A percentile compares a stretch with the other conserved stretches of the same genome.
Conservation (phyloP, 2,113 vertebrate species). For the Stercorarius parasiticus region DNA sequence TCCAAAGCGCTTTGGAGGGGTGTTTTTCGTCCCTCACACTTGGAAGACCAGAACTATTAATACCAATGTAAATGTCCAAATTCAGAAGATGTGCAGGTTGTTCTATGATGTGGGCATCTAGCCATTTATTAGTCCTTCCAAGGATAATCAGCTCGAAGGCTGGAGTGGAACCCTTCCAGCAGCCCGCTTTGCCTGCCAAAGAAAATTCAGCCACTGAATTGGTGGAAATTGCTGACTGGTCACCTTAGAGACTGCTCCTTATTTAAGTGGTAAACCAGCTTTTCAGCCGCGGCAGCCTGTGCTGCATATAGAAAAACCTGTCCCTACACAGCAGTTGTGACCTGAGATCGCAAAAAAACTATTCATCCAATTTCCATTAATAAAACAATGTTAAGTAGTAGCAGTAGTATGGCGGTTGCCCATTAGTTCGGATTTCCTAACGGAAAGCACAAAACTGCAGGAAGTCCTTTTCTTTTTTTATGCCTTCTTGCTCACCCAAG, state of each 20-base stretch:
- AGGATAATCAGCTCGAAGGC: neutral
- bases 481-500: neutral
- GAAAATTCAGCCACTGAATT: constrained; percentile 39
- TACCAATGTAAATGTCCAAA: neutral
- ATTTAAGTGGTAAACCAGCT: constrained; percentile 35
- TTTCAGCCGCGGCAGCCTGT: neutral
- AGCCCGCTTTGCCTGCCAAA: constrained; percentile 8
- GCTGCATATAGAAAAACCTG: neutral
- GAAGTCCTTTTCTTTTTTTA: neutral
- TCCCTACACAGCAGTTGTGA: neutral
- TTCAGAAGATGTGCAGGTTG: neutral
- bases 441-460: neutral
- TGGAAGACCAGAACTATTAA: neutral
- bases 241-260: constrained; percentile 38
- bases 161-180: constrained; percentile 1
- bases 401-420: neutral
- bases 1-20: neutral
- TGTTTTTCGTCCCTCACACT: neutral
- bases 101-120: neutral
- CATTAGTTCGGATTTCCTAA: neutral
- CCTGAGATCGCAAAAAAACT: neutral
- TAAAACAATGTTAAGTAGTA: neutral
- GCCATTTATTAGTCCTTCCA: constrained; percentile 3
- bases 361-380: neutral
- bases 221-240: constrained; percentile 58